Conservation (phyloP, 2,113 vertebrate species). For the Oenanthe oenanthe region DNA sequence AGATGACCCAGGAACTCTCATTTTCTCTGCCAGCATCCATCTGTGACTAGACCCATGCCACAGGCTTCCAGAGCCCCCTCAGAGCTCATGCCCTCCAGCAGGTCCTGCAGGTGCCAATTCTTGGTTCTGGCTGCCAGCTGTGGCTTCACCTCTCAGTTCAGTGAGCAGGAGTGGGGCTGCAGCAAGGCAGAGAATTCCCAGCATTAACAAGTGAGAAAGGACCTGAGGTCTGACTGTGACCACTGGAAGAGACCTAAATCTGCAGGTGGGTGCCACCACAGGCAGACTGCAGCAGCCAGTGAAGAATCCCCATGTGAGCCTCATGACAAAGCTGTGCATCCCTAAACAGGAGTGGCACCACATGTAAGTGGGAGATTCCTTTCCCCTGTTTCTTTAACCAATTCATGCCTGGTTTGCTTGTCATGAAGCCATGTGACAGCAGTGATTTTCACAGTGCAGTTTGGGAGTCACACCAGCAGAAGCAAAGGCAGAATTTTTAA, state of each 20-base stretch:
- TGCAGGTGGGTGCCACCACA: accelerated
- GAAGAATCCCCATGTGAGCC: neutral
- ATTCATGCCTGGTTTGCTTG: neutral
- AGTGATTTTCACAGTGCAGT: neutral
- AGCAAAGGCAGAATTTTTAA: neutral
- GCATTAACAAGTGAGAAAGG: neutral
- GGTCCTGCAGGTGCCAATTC: neutral
- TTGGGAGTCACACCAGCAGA: neutral
- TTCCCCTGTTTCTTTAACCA: neutral
- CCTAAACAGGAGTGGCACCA: neutral
- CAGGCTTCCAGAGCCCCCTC: neutral
- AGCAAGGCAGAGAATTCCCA: neutral
- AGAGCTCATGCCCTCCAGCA: neutral
- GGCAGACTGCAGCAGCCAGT: neutral
- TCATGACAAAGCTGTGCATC: neutral
- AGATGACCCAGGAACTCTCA: neutral
- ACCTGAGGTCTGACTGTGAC: neutral
- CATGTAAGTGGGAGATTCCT: neutral
- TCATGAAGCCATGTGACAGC: neutral
- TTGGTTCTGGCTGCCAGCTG: neutral
- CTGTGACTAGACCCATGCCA: neutral
- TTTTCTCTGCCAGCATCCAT: neutral
- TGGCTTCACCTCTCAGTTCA: neutral
- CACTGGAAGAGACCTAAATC: neutral
- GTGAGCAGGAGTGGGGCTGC: neutral